Base-by-base conservation (phyloP, 2,797 vertebrate genomes). In the Chelmon rostratus region DNA sequence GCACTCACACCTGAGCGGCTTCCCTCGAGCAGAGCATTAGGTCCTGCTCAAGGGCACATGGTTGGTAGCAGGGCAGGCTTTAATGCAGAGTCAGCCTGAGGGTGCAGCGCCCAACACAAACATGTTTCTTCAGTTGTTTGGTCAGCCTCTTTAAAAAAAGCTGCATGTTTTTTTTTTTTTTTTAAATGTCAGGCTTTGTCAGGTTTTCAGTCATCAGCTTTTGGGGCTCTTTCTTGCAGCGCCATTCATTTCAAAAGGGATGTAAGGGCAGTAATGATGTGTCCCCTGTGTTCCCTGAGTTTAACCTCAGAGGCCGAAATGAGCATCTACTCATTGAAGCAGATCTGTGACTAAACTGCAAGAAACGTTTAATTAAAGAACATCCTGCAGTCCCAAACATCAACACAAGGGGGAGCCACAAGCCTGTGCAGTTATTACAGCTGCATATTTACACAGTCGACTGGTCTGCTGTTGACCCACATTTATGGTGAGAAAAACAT, bases 321-420 rank as follows among this genome's bases (percentile, higher is more conserved):
- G 5, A 54, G 31, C 5, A 33, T 21, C 33, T 50, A 2, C 9
- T 53, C 12, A 42, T n/a, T 37, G 8, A 73, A 65, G n/a, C 21
- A 61, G 21, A 25, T 35, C 11, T 53, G 4, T 49, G 59, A 44
- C 35, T 35, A 31, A 50, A 64, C 9, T 11, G 28, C 1, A 44
- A 54, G 40, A 38, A 25, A 8, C 3, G 49, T 16, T 18, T n/a
- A 3, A 54, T 28, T 15, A 13, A 19, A 75, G 38, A 85, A 6
- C 11, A 13, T 19, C 44, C 15, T 86, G 78, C 63, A 80, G 59
- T 87, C 21, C 37, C 50, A 76, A 66, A 68, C 31, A 67, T 33
- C 3, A 75, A 66, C 86, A 73, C 75, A 49, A 16, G 85, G 37
- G 53, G 15, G 89, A 59, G 70, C 75, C 50, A 67, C 8, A 65